These are phyloP conservation scores for Eumeta japonica DNA, from an alignment of 1,140 invertebrate genomes.

Conservation along the genomic window DNA sequence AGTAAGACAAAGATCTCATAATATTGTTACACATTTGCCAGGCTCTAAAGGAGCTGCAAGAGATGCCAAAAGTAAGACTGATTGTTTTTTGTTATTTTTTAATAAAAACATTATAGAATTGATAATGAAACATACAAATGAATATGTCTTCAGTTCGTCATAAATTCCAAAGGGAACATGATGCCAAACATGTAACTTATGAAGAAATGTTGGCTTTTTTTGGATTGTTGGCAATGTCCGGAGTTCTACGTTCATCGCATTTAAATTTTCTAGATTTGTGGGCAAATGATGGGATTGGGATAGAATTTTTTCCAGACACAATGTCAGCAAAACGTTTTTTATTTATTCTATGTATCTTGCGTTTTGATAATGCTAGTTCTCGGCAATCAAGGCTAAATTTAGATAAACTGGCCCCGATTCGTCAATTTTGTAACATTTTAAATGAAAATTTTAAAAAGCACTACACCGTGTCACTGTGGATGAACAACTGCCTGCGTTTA, in stretches of 20 bases:
- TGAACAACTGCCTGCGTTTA: conserved; percentile 1
- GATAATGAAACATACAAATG: conserved; percentile 1
- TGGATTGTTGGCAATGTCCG: conserved; percentile 1
- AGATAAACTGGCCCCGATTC: conserved; percentile 1
- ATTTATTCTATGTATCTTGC: neutral
- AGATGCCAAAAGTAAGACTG: conserved; percentile 1
- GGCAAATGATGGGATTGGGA: conserved; percentile 1
- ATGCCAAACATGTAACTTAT: conserved; percentile 1
- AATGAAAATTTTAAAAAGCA: conserved; percentile 1
- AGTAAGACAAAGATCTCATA: neutral
- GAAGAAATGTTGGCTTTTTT: conserved; percentile 1
- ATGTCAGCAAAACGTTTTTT: conserved; percentile 1
- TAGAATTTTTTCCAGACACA: conserved; percentile 1
- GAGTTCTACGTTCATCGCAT: conserved; percentile 1
- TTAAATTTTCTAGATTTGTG: conserved; percentile 1
- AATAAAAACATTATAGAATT: conserved; percentile 1
- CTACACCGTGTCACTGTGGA: neutral
- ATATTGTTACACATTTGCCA: conserved; percentile 1
- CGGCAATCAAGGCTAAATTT: neutral
- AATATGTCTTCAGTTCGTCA: conserved; percentile 1
- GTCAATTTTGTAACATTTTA: conserved; percentile 1
- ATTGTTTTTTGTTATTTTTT: conserved; percentile 1
- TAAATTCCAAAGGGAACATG: conserved; percentile 1
- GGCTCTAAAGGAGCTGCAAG: neutral
- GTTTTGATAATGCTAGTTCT: conserved; percentile 1